phyloP scores from a whole-genome alignment of 2,888 invertebrate species.

The Cryptocephalus primarius region DNA sequence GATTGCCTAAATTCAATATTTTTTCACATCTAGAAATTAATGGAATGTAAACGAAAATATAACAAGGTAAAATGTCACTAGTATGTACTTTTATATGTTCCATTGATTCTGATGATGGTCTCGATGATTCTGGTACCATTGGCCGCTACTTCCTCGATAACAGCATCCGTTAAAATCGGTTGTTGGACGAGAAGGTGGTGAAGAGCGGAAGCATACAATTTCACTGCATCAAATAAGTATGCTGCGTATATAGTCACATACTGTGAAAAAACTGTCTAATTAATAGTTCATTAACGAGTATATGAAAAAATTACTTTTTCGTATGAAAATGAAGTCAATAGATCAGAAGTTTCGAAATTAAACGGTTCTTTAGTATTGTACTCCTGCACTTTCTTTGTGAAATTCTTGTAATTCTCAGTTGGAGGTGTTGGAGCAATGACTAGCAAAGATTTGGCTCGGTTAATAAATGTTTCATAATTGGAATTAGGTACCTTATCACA shows the following conservation, averaged over 20 bases:
- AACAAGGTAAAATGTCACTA: neutral
- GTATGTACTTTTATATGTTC: constrained; percentile 66
- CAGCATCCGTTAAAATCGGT: constrained; percentile 45
- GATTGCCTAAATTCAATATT: too few relatives aligned
- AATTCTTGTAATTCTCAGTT: constrained; percentile 56
- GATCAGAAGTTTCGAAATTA: constrained; percentile 42
- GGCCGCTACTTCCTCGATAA: constrained; percentile 57
- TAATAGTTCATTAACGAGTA: too few relatives aligned
- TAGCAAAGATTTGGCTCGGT: constrained; percentile 69
- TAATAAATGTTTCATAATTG: constrained; percentile 44
- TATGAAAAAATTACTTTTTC: too few relatives aligned
- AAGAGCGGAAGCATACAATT: constrained; percentile 73
- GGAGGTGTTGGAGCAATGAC: constrained; percentile 87
- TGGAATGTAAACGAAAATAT: neutral
- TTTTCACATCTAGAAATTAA: too few relatives aligned
- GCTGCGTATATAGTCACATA: constrained; percentile 86
- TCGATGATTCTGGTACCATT: constrained; percentile 83
- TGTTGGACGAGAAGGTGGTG: constrained; percentile 46
- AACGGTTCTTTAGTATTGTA: constrained; percentile 76
- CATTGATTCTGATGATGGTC: constrained; percentile 68
- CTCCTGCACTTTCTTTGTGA: constrained; percentile 66
- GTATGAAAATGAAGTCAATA: neutral
- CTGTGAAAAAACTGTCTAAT: constrained; percentile 40
- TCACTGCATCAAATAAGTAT: constrained; percentile 89
- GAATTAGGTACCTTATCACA: constrained; percentile 45